Evolutionary conservation across 2,797 vertebrate genomes (phyloP).

Genomic region (Mormyrus hasselquistii): DNA sequence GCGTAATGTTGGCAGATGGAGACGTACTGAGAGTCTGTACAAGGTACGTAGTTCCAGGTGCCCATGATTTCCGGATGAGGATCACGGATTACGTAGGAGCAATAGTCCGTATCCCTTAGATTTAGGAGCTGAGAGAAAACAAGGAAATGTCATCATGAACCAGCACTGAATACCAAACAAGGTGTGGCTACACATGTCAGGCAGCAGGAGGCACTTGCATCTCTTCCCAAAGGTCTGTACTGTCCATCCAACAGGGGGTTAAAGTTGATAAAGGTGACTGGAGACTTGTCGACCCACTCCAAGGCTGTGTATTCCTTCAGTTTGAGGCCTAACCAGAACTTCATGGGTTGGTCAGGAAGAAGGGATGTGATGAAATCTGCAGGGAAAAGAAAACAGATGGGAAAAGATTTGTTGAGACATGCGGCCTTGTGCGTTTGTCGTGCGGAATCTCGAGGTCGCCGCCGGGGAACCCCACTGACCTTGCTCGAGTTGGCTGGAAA

Average conservation of each 20-base stretch:
- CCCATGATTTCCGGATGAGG: slow-evolving; percentile 72
- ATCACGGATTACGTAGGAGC: slow-evolving; percentile 73
- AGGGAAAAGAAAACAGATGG: slow-evolving; percentile 14
- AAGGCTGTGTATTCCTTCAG: slow-evolving; percentile 41
- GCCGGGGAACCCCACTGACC: slow-evolving; percentile 53
- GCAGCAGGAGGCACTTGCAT: not conserved
- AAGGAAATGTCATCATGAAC: slow-evolving; percentile 8
- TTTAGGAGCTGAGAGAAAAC: slow-evolving; percentile 57
- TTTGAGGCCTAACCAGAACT: slow-evolving; percentile 83
- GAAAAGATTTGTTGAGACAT: not conserved
- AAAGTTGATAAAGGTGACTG: slow-evolving; percentile 72
- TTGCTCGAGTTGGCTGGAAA: slow-evolving; percentile 83
- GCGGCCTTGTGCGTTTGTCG: not conserved
- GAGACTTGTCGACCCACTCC: slow-evolving; percentile 70
- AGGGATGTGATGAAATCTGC: slow-evolving; percentile 85
- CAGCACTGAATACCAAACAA: not conserved
- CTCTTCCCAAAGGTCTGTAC: not conserved
- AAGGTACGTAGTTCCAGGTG: slow-evolving; percentile 84
- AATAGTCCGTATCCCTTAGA: slow-evolving; percentile 63
- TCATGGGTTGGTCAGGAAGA: slow-evolving; percentile 53
- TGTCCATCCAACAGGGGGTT: slow-evolving; percentile 72
- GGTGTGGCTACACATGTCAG: not conserved
- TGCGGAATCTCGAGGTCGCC: not conserved
- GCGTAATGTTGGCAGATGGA: slow-evolving; percentile 75
- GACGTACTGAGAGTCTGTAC: slow-evolving; percentile 58